Conservation (phyloP, 2,888 invertebrate species). For the Sinotaia quadrata region DNA sequence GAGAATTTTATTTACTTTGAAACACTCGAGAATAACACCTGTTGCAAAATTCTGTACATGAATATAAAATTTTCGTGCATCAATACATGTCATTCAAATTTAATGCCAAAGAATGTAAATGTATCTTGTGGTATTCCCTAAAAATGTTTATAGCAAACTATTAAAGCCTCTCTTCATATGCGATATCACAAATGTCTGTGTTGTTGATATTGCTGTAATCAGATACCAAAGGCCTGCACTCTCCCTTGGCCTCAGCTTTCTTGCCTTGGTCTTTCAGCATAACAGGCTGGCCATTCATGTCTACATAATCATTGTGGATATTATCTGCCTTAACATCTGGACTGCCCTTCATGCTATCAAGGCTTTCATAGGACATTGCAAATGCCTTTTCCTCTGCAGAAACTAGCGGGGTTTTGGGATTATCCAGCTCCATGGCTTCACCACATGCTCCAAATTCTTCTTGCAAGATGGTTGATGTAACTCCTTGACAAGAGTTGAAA, state of each 20-base stretch:
- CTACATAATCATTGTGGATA: constrained; percentile 2
- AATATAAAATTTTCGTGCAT: too few species aligned
- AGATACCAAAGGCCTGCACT: not conserved
- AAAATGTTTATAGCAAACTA: too few species aligned
- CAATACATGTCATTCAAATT: too few species aligned
- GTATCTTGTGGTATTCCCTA: too few species aligned
- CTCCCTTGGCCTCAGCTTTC: not conserved
- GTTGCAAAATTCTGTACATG: too few species aligned
- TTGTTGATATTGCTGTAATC: not conserved
- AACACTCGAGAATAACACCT: too few species aligned
- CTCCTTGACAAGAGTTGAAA: not conserved
- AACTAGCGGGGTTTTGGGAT: not conserved
- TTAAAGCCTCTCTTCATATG: too few species aligned
- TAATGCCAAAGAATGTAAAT: too few species aligned
- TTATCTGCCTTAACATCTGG: not conserved
- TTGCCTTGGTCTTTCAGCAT: not conserved
- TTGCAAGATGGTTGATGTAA: too few species aligned
- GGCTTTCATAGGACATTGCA: not conserved
- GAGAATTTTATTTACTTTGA: too few species aligned
- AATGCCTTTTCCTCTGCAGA: not conserved
- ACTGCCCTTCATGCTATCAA: constrained; percentile 1
- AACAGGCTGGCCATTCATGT: constrained; percentile 14
- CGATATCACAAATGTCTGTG: not conserved
- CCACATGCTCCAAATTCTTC: constrained; percentile 31
- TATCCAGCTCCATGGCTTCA: not conserved